Percentiles rank a stretch among this genome's conserved stretches.
Conservation (phyloP, 37 sponge, comb jelly and placozoan species). For the Cladorhizidae sp. region DNA sequence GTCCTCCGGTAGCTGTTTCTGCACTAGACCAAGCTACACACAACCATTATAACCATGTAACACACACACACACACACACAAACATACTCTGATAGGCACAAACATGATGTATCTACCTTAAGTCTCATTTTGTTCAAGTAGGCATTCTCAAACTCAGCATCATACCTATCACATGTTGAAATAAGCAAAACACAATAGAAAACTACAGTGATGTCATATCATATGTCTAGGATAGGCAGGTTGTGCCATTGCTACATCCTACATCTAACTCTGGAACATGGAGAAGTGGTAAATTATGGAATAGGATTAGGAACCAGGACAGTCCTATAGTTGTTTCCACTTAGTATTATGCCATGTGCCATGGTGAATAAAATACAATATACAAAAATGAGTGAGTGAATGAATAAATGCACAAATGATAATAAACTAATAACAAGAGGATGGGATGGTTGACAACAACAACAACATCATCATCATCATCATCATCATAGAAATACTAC, state of each 20-base stretch:
- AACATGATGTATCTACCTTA: slow-evolving; percentile 40
- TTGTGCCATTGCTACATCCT: too few relatives aligned
- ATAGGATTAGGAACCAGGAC: too few relatives aligned
- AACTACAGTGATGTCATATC: too few relatives aligned
- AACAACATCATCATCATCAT: too few relatives aligned
- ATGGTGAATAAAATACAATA: too few relatives aligned
- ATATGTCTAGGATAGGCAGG: too few relatives aligned
- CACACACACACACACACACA: not conserved
- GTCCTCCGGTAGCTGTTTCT: slow-evolving; percentile 45
- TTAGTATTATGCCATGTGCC: not conserved
- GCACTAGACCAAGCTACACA: slow-evolving; percentile 44
- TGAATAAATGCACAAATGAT: too few relatives aligned
- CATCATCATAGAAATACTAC: too few relatives aligned
- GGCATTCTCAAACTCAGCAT: slow-evolving; percentile 63
- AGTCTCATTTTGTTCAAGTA: slow-evolving; percentile 71
- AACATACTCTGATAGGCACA: not conserved
- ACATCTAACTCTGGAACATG: too few relatives aligned
- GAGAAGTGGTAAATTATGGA: too few relatives aligned
- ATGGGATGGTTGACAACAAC: too few relatives aligned
- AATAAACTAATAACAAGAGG: not conserved
- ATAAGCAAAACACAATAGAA: too few relatives aligned
- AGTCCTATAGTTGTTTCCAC: not conserved
- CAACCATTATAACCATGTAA: not conserved
- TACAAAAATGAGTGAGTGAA: not conserved
- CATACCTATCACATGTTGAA: slow-evolving; percentile 60